Evolutionary conservation across 1,140 invertebrate species (phyloP).

Genomic region (honey bee (Apis mellifera)): DNA sequence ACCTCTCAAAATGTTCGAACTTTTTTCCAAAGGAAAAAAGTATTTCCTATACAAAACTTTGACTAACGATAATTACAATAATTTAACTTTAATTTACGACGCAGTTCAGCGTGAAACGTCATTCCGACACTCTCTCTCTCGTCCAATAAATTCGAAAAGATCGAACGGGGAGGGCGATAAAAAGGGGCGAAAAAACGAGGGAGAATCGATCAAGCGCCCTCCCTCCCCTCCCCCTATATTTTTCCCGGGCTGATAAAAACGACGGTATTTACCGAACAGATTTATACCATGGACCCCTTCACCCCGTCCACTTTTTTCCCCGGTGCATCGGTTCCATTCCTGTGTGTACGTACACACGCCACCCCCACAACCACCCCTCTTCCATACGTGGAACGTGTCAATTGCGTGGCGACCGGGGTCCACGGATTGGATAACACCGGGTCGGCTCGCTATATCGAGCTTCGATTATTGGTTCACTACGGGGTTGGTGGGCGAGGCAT

Average conservation of each 20-base stretch:
- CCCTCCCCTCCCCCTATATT: conserved; percentile 12
- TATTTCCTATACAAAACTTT: too few relatives aligned
- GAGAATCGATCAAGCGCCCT: conserved; percentile 1
- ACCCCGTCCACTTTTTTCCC: not conserved
- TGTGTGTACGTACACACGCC: not conserved
- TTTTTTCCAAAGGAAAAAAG: too few relatives aligned
- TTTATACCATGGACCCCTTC: conserved; percentile 27
- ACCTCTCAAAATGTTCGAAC: too few relatives aligned
- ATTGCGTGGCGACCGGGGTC: conserved; percentile 49
- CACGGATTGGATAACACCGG: conserved; percentile 59
- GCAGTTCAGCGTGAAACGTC: not conserved
- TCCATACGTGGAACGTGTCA: conserved; percentile 40
- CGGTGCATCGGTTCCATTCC: not conserved
- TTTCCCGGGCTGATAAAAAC: conserved; percentile 52
- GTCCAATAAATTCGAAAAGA: conserved; percentile 21
- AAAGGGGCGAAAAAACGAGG: not conserved
- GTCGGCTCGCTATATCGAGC: conserved; percentile 54
- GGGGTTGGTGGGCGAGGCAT: conserved; percentile 68
- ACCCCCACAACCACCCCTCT: conserved; percentile 21
- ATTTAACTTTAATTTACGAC: not conserved
- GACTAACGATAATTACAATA: too few relatives aligned
- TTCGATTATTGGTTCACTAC: conserved; percentile 68
- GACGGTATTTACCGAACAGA: conserved; percentile 50
- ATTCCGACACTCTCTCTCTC: too few relatives aligned
- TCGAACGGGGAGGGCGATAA: not conserved